A percentile compares a stretch with the other conserved stretches of the same genome.
These are phyloP conservation scores for Coremacera marginata DNA, from an alignment of 2,888 invertebrate species.

Conservation along the genomic window DNA sequence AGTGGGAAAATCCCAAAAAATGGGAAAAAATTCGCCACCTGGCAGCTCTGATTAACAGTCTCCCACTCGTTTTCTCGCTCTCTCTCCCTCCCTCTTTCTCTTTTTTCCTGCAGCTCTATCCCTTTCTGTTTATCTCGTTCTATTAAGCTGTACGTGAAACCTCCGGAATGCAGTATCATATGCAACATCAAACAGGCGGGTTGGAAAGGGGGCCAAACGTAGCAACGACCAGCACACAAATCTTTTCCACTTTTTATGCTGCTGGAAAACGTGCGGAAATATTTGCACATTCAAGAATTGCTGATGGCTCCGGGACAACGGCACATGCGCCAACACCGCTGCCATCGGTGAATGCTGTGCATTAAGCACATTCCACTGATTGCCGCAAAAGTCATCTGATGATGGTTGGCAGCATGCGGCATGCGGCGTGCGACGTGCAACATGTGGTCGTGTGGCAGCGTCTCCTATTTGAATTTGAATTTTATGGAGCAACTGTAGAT, in stretches of 20 bases:
- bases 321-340: conserved; percentile 10
- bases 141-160: not conserved
- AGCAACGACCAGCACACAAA: not conserved
- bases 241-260: conserved; percentile 2
- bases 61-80: not conserved
- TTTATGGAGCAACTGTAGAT: conserved; percentile 35
- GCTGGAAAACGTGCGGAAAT: conserved; percentile 19
- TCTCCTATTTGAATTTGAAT: conserved; percentile 14
- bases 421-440: not conserved
- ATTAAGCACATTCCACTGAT: conserved; percentile 14
- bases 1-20: too few species aligned
- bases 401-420: not conserved
- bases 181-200: not conserved
- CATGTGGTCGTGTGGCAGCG: not conserved
- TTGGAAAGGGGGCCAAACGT: not conserved
- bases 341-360: conserved; percentile 10
- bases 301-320: conserved; percentile 19
- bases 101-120: too few species aligned
- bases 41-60: too few species aligned
- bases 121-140: too few species aligned
- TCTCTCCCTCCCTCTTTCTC: not conserved
- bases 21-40: too few species aligned
- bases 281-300: conserved; percentile 9
- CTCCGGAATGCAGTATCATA: not conserved
- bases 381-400: not conserved